Evolutionary conservation across 2,797 vertebrate genomes (phyloP).

Genomic region (Coregonus suidteri): DNA sequence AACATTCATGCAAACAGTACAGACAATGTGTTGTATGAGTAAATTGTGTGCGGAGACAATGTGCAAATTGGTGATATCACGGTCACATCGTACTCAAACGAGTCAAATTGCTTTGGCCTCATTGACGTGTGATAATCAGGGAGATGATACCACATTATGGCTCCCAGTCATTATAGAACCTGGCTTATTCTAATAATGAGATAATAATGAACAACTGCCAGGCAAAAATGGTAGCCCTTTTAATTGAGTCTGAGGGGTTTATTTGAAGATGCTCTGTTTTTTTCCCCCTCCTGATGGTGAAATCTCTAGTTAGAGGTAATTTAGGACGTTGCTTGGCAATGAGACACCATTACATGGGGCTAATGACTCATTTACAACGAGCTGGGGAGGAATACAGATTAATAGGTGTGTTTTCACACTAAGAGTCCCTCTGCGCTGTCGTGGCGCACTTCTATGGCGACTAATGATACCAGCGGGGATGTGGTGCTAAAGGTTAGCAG

Average conservation of each 20-base stretch:
- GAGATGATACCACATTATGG: constrained; percentile 50
- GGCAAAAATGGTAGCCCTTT: constrained; percentile 58
- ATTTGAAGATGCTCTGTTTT: constrained; percentile 55
- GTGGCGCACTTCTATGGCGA: constrained; percentile 46
- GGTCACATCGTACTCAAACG: constrained; percentile 19
- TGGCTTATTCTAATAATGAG: constrained; percentile 65
- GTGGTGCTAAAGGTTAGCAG: constrained; percentile 12
- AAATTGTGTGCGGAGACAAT: constrained; percentile 12
- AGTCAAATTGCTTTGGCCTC: constrained; percentile 39
- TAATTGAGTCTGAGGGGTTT: constrained; percentile 65
- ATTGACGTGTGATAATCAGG: constrained; percentile 44
- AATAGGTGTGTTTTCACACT: constrained; percentile 68
- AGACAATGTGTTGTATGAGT: neutral
- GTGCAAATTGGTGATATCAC: constrained; percentile 42
- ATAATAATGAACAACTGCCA: constrained; percentile 61
- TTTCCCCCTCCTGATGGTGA: constrained; percentile 48
- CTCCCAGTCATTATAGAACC: constrained; percentile 47
- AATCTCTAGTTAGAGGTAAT: constrained; percentile 73
- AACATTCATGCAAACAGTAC: neutral
- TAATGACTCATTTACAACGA: constrained; percentile 76
- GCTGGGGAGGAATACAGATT: constrained; percentile 71
- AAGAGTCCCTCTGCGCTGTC: constrained; percentile 56
- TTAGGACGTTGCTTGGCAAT: constrained; percentile 69
- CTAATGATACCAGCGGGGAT: constrained; percentile 52
- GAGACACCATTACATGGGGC: constrained; percentile 70